Evolutionary conservation across 2,797 vertebrate species (phyloP), one percentile per base, ranked within the genome.

Genomic region (Taenioides sp.): DNA sequence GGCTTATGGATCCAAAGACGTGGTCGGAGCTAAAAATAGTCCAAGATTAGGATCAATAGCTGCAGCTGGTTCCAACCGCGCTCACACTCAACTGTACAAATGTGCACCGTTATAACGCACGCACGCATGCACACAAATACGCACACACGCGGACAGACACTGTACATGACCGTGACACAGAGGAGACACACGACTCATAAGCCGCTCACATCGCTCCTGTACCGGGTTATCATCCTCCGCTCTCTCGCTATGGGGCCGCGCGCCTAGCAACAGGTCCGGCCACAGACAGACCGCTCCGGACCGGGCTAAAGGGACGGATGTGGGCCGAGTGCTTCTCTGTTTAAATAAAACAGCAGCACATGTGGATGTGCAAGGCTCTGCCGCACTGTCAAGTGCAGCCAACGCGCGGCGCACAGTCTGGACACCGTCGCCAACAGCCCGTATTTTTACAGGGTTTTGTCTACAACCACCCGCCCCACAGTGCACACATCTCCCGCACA

Each of bases 221-320:
- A 25, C 54, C n/a, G 54, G 52, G 52, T 10, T 7, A 3, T 9
- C 60, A 17, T 40, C 65, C 34, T 34, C 1, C 70, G 17, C 73
- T 6, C 11, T 74, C 83, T 2, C 77, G 76, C 75, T 84, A 79
- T 60, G 25, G 0, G 74, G 16, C 12, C 65, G 71, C 23, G 54
- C 22, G 69, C 10, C 23, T 55, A 82, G 88, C 90, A 90, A 91
- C 90, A 90, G 90, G 89, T 89, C 74, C 74, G 57, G 49, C 22
- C 70, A 20, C 70, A 28, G 69, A 57, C 52, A 65, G 22, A 7
- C 12, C 57, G 57, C 55, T 59, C 23, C 57, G 23, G 57, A 17
- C 57, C 7, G 17, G 40, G 40, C 10, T 43, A 2, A 11, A 40
- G 50, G 2, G 7, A 22, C 20, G 16, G 49, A 37, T 37, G 1